phyloP scores from a whole-genome alignment of 2,113 vertebrate species.

The Sebastes schlegelii region DNA sequence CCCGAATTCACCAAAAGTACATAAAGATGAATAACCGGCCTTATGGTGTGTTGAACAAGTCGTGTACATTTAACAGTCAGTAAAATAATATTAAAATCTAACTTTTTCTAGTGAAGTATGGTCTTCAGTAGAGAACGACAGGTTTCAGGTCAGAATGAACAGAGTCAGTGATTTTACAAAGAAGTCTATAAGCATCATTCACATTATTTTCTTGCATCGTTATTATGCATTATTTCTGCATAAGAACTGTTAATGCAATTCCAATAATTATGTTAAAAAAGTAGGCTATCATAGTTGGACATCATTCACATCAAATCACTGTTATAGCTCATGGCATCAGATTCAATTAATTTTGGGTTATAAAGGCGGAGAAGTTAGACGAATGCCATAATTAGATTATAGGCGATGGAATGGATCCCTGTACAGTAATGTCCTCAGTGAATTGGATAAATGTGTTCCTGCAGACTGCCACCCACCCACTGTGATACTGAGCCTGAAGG shows the following conservation, averaged over 20 bases:
- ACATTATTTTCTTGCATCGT: not conserved
- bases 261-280: constrained; percentile 5
- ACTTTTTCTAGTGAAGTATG: not conserved
- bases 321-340: constrained; percentile 6
- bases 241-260: not conserved
- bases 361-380: constrained; percentile 11
- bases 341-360: not conserved
- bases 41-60: not conserved
- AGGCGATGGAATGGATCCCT: constrained; percentile 19
- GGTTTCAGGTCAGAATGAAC: not conserved
- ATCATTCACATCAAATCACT: constrained; percentile 26
- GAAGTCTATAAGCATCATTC: not conserved
- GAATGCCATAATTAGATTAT: constrained; percentile 12
- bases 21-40: not conserved
- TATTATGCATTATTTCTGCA: not conserved
- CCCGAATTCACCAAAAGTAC: not conserved
- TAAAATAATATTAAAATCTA: not conserved
- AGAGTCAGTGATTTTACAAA: too few species aligned
- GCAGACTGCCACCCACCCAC: constrained; percentile 51
- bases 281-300: constrained; percentile 12
- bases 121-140: not conserved
- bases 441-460: constrained; percentile 52
- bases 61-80: not conserved
- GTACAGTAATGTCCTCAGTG: constrained; percentile 26
- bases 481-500: constrained; percentile 34